phyloP scores from a whole-genome alignment of 2,797 vertebrate species.

The Pteronotus mesoamericanus region DNA sequence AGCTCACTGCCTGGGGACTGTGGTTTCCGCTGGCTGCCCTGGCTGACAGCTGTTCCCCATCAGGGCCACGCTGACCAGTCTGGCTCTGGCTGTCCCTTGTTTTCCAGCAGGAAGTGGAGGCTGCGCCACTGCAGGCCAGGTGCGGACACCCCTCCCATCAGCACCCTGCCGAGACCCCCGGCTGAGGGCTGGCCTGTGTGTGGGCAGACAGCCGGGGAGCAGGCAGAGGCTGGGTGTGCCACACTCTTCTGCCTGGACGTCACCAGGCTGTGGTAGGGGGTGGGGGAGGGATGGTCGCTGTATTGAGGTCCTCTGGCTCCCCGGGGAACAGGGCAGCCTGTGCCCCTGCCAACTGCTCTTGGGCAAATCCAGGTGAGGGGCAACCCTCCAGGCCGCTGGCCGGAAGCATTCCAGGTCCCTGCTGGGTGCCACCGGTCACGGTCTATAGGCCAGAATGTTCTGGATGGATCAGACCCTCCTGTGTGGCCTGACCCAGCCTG shows the following conservation, averaged over 20 bases:
- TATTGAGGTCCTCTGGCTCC: background rate
- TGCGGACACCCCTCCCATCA: fast-evolving
- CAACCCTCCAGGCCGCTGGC: background rate
- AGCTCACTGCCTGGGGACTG: background rate
- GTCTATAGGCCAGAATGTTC: background rate
- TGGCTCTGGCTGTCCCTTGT: background rate
- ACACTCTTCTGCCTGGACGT: fast-evolving
- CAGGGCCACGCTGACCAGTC: background rate
- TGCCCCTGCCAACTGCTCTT: background rate
- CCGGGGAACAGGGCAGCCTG: too few species aligned
- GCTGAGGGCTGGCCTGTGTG: background rate
- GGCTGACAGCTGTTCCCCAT: background rate
- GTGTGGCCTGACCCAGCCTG: background rate
- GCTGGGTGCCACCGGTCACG: background rate
- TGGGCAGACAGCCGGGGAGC: background rate
- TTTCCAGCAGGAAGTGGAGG: background rate
- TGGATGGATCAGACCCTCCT: background rate
- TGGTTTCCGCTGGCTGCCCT: background rate
- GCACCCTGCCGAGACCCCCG: fast-evolving
- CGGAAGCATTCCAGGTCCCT: too few species aligned
- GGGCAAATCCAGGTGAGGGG: background rate
- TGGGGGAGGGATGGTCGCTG: background rate
- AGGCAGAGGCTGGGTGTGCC: too few species aligned
- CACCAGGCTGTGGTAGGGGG: fast-evolving
- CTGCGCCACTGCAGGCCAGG: background rate